phyloP scores from a whole-genome alignment of 2,797 vertebrate species.

The Tenualosa thibaudeaui region DNA sequence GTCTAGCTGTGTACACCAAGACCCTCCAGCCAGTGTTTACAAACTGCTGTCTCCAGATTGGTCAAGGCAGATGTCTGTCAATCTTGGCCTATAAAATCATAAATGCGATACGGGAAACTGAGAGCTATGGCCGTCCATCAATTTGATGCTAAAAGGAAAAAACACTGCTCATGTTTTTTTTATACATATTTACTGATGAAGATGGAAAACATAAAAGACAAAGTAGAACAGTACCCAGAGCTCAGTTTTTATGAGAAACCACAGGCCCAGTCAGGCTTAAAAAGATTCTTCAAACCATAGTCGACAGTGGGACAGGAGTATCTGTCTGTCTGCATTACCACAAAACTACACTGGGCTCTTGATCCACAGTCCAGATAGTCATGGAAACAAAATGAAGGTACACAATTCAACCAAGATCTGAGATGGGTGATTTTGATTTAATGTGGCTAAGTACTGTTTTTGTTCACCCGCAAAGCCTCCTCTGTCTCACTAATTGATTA shows the following conservation, averaged over 20 bases:
- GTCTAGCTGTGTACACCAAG: constrained; percentile 32
- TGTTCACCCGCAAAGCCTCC: constrained; percentile 40
- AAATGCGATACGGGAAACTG: neutral
- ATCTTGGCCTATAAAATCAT: constrained; percentile 1
- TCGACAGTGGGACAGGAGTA: constrained; percentile 23
- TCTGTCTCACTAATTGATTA: constrained; percentile 49
- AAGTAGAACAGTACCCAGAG: neutral
- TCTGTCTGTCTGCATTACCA: constrained; percentile 27
- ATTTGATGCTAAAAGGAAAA: neutral
- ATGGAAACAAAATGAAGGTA: constrained; percentile 2
- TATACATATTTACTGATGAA: neutral
- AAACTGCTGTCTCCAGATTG: constrained; percentile 30
- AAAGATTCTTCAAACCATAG: neutral
- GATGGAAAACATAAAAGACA: neutral
- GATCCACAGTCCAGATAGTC: constrained; percentile 27
- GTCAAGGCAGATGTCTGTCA: constrained; percentile 24
- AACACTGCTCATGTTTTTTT: neutral
- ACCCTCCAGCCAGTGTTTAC: neutral
- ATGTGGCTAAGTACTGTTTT: constrained; percentile 48
- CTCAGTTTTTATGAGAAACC: neutral
- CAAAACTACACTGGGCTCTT: neutral
- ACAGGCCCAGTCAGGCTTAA: neutral
- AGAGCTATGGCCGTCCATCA: neutral
- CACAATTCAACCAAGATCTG: constrained; percentile 18
- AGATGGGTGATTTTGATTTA: constrained; percentile 43